Base-by-base conservation (phyloP, 2,797 vertebrate genomes). In the Centropyge bicolor region DNA sequence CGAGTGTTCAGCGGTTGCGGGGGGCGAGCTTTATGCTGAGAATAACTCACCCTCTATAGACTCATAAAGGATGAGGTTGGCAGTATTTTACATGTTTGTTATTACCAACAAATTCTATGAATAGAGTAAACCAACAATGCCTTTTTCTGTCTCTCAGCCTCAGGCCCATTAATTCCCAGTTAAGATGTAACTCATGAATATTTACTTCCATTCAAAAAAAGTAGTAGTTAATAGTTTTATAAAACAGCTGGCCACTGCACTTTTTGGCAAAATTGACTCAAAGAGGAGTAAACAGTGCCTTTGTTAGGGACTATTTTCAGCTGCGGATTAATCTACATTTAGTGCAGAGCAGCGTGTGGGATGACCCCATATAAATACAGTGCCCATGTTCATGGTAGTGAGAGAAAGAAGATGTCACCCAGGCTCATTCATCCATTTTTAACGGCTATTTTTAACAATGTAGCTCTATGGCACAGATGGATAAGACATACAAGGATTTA, bases 1-100 rank as follows among this genome's bases (percentile, higher is more conserved):
- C 55, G 70, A 78, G 71, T 78, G 70, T 84, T 85, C 77, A 69
- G 86, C 55, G 64, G 85, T 63, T 71, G 87, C 69, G 72, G 82
- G 74, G 73, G 86, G 57, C 63, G 88, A 87, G 80, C 65, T 80
- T 62, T 69, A 31, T 43, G 69, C 65, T 59, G 57, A 70, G 81
- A 86, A 86, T 76, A 70, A 84, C 63, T 88, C 83, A 67, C n/a
- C 43, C 61, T 65, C 31, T 76, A 27, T 27, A 24, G 57, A 60
- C 57, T 60, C 63, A 82, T 43, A 76, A 74, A 77, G 68, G 71
- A 79, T 31, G 14, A 64, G n/a, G 46, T 55, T 59, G 65, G 11
- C 11, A 19, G 24, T 61, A 24, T 52, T 77, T 22, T 66, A 24
- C 59, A 16, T 56, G 59, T 22, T 56, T 45, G 40, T 62, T 71